These are phyloP conservation scores for Saxidomus purpurata DNA, from an alignment of 1,140 invertebrate genomes.

Conservation along the genomic window DNA sequence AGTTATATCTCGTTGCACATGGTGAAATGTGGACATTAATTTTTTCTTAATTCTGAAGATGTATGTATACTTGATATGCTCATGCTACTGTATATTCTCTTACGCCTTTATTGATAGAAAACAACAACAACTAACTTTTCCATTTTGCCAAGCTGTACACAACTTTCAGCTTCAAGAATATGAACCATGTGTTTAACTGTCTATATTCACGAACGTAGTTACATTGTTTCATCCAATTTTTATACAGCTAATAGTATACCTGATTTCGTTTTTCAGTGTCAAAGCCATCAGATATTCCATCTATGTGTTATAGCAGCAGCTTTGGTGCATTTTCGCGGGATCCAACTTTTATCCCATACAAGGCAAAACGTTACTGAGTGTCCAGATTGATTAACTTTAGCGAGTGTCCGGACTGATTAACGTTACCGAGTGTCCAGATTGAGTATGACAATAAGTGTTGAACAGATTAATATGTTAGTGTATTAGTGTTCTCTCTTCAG, in stretches of 20 bases:
- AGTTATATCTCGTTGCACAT: neutral
- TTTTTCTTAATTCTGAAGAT: neutral
- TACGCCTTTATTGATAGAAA: neutral
- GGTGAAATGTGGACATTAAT: neutral
- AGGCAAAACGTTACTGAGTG: neutral
- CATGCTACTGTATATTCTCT: neutral
- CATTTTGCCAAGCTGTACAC: too few species aligned
- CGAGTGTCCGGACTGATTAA: too few species aligned
- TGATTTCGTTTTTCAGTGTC: too few species aligned
- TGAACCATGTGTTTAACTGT: too few species aligned
- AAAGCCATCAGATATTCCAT: slow-evolving; percentile 99
- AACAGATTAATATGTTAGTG: too few species aligned
- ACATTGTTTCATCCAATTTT: too few species aligned
- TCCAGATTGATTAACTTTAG: neutral
- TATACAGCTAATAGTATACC: too few species aligned
- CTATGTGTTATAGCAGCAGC: slow-evolving; percentile 99
- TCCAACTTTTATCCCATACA: slow-evolving; percentile 84
- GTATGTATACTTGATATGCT: neutral
- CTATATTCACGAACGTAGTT: too few species aligned
- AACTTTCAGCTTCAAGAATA: too few species aligned
- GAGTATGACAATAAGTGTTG: too few species aligned
- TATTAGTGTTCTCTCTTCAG: too few species aligned
- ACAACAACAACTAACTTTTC: neutral
- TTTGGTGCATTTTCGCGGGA: slow-evolving; percentile 99
- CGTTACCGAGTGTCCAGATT: neutral